Evolutionary conservation across 2,113 vertebrate species (phyloP).

Genomic region (Salvelinus fontinalis): DNA sequence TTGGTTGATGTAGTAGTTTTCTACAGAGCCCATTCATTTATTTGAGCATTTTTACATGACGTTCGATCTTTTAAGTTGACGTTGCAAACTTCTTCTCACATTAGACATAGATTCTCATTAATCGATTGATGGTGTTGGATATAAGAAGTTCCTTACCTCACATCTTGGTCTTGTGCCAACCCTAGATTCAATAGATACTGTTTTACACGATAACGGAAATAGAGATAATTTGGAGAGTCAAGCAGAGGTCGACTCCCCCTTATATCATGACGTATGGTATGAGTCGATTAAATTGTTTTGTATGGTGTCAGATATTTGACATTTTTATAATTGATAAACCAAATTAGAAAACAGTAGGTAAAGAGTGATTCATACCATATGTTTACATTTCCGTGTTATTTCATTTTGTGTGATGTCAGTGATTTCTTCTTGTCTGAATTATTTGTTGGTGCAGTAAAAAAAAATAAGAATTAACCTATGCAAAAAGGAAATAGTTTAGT

Average conservation of each 20-base stretch:
- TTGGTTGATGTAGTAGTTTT: background rate
- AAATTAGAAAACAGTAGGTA: background rate
- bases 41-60: background rate
- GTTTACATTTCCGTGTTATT: conserved; percentile 16
- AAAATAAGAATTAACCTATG: conserved; percentile 50
- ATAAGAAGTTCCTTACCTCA: background rate
- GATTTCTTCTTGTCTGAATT: conserved; percentile 11
- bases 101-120: background rate
- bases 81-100: background rate
- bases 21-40: background rate
- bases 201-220: background rate
- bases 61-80: background rate
- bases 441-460: background rate
- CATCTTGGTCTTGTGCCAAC: background rate
- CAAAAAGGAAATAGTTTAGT: conserved; percentile 33
- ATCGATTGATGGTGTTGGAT: background rate
- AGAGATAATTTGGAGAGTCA: background rate
- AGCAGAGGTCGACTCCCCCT: conserved; percentile 27
- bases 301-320: conserved; percentile 30
- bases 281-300: conserved; percentile 52
- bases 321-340: conserved; percentile 49
- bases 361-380: background rate
- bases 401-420: background rate
- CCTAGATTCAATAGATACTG: background rate
- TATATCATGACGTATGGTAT: conserved; percentile 48